phyloP scores from a whole-genome alignment of 2,888 invertebrate species.

The Synergus umbraculus region DNA sequence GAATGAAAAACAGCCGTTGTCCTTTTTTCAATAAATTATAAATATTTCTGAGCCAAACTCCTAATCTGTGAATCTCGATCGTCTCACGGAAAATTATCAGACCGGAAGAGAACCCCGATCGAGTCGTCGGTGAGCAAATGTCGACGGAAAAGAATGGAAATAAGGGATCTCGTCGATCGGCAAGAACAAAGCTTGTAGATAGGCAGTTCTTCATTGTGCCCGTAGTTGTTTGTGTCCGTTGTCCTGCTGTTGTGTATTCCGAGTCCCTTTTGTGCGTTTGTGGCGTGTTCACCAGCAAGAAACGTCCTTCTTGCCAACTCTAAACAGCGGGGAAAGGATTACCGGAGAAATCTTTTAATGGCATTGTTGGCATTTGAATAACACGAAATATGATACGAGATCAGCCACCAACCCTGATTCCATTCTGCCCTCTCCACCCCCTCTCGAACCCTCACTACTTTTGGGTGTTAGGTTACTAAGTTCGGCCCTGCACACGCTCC shows the following conservation, averaged over 20 bases:
- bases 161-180: constrained; percentile 63
- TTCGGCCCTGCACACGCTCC: constrained; percentile 51
- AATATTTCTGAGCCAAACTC: neutral
- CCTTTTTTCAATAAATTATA: too few relatives aligned
- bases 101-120: neutral
- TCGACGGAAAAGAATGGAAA: constrained; percentile 50
- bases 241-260: constrained; percentile 56
- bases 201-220: constrained; percentile 65
- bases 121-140: constrained; percentile 3
- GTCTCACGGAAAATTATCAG: neutral
- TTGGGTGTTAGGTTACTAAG: constrained; percentile 70
- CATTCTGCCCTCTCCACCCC: constrained; percentile 44
- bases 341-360: constrained; percentile 75
- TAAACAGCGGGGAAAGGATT: constrained; percentile 63
- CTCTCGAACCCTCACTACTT: constrained; percentile 54
- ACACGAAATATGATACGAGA: constrained; percentile 76
- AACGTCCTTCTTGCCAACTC: constrained; percentile 45
- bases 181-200: constrained; percentile 71
- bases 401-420: constrained; percentile 58
- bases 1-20: too few relatives aligned
- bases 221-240: constrained; percentile 64
- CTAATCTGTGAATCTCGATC: neutral
- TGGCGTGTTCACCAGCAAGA: constrained; percentile 48
- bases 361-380: constrained; percentile 77
- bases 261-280: constrained; percentile 57